These are phyloP conservation scores for Zaprionus camerounensis DNA, from an alignment of 1,140 invertebrate genomes.

Conservation along the genomic window DNA sequence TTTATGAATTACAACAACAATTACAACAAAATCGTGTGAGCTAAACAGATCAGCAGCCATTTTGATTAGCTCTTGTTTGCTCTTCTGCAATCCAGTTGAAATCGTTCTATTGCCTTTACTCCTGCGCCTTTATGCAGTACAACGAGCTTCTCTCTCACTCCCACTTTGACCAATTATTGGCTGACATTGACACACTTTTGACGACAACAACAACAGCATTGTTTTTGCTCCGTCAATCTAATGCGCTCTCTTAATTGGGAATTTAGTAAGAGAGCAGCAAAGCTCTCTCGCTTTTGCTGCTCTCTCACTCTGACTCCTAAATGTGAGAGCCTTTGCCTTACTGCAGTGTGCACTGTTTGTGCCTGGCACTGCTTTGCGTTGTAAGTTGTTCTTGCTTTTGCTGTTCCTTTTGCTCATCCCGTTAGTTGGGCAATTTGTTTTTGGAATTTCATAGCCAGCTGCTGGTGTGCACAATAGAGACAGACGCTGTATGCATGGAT, in stretches of 20 bases:
- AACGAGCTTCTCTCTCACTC: not conserved
- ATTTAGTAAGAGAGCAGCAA: not conserved
- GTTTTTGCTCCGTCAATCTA: not conserved
- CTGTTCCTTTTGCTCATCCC: not conserved
- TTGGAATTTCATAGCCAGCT: not conserved
- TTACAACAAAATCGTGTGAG: not conserved
- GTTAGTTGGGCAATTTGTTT: not conserved
- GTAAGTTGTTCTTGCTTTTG: not conserved
- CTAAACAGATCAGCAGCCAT: not conserved
- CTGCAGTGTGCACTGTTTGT: not conserved
- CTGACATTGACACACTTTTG: not conserved
- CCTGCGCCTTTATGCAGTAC: not conserved
- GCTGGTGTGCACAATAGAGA: not conserved
- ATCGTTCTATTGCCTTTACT: not conserved
- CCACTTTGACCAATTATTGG: not conserved
- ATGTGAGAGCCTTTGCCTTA: too few species aligned
- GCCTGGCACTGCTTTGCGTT: too few species aligned
- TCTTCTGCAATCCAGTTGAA: not conserved
- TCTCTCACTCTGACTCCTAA: too few species aligned
- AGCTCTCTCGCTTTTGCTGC: too few species aligned
- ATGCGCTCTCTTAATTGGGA: not conserved
- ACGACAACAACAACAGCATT: not conserved
- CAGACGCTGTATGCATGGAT: not conserved
- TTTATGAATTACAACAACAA: slow-evolving; percentile 6
- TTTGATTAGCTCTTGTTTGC: not conserved